Evolutionary conservation across 2,888 invertebrate genomes (phyloP).

Genomic region (Heliconius charithonia): DNA sequence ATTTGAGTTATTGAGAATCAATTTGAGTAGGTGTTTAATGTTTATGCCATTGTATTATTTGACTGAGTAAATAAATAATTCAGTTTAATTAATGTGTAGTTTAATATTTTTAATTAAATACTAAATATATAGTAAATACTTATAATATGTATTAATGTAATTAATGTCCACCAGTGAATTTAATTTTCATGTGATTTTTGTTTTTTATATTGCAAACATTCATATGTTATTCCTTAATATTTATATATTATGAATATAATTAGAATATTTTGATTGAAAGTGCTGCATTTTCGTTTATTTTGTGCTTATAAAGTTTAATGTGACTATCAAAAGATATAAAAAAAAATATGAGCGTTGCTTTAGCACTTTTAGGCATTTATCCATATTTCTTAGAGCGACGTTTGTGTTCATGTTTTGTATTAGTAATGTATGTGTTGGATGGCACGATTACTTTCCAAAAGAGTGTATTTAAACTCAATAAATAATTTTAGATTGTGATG

Average conservation of each 20-base stretch:
- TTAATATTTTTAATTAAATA: background rate
- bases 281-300: background rate
- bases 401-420: constrained; percentile 43
- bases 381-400: constrained; percentile 25
- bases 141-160: constrained; percentile 26
- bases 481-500: constrained; percentile 42
- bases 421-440: constrained; percentile 33
- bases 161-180: constrained; percentile 40
- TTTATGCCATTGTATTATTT: constrained; percentile 61
- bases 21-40: constrained; percentile 24
- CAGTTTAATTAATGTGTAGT: constrained; percentile 23
- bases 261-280: background rate
- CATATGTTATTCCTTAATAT: background rate
- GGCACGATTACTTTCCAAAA: constrained; percentile 35
- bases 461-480: constrained; percentile 43
- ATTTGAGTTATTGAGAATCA: constrained; percentile 24
- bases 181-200: constrained; percentile 36
- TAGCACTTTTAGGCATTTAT: constrained; percentile 14
- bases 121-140: constrained; percentile 32
- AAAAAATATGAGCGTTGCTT: background rate
- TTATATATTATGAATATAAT: constrained; percentile 2
- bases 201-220: constrained; percentile 28
- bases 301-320: background rate
- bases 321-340: background rate
- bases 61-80: constrained; percentile 56